These are phyloP conservation scores for Marasmarcha lunaedactyla DNA, from an alignment of 2,888 invertebrate species.

Conservation along the genomic window DNA sequence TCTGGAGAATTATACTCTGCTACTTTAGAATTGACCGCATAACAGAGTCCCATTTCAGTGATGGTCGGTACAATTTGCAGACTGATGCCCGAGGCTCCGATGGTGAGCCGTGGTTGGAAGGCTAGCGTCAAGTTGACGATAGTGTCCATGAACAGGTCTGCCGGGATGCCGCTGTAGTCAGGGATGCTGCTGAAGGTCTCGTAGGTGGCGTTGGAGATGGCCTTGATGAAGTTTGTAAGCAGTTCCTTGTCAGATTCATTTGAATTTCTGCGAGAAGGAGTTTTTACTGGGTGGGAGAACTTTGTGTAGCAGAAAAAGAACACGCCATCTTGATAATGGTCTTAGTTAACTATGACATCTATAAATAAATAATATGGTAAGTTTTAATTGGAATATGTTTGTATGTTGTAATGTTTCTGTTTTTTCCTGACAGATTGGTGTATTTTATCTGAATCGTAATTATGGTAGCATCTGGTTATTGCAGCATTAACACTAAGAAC, in stretches of 20 bases:
- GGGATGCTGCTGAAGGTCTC: constrained; percentile 70
- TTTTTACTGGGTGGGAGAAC: too few relatives aligned
- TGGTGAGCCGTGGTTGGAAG: constrained; percentile 63
- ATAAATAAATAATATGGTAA: too few relatives aligned
- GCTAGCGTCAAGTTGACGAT: constrained; percentile 60
- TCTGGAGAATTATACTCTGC: constrained; percentile 70
- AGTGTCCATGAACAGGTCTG: constrained; percentile 69
- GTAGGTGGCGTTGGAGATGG: constrained; percentile 70
- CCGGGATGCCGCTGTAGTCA: constrained; percentile 61
- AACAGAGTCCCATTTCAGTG: constrained; percentile 79
- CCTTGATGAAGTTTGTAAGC: constrained; percentile 66
- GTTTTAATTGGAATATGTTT: too few relatives aligned
- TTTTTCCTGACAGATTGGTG: too few relatives aligned
- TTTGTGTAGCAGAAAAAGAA: too few relatives aligned
- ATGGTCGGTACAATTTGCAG: constrained; percentile 70
- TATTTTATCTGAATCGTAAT: too few relatives aligned
- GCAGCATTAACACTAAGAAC: too few relatives aligned
- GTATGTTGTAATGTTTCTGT: too few relatives aligned
- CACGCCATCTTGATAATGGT: too few relatives aligned
- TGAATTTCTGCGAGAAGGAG: too few relatives aligned
- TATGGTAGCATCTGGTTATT: too few relatives aligned
- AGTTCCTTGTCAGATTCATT: constrained; percentile 53
- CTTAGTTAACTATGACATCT: too few relatives aligned
- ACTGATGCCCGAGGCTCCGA: constrained; percentile 63
- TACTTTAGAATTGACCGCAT: constrained; percentile 75